Base-by-base conservation (phyloP, 2,888 invertebrate genomes). In the Acanthosepion esculentum region DNA sequence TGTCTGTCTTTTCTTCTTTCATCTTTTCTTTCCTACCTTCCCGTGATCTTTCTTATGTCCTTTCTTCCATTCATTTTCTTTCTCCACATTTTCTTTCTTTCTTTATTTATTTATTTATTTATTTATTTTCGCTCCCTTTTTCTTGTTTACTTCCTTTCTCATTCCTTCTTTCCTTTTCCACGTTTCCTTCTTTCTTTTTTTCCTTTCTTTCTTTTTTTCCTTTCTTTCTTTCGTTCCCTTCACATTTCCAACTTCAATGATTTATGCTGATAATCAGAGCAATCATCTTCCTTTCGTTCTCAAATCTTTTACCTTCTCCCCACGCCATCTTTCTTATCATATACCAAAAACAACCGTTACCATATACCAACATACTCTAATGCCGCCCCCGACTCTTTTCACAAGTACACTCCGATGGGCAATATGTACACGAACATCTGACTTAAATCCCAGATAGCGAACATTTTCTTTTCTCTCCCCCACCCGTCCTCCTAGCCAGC, bases 401-500 rank as follows among this genome's bases (percentile, higher is more conserved):
- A 78, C 78, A 78, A 78, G 78, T 78, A 78, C 78, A 33, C 78
- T 78, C 78, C 78, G 33, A 78, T 20, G n/a, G 78, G 78, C 78
- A 78, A 78, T 78, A 78, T n/a, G n/a, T n/a, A 78, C 78, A n/a
- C 78, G 15, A n/a, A 78, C 78, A 78, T 78, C 78, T 78, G 78
- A 78, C 33, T 78, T 15, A 78, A 78, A 78, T 78, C n/a, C 78
- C 78, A 78, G 78, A 78, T 78, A 78, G n/a, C n/a, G n/a, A 33
- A 78, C 15, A n/a, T 78, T 78, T 78, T 78, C 78, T 78, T 15
- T 18, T 33, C n/a, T 33, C n/a, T 33, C 2, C 15, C n/a, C 33
- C n/a, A 12, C 15, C 4, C 3, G 4, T 10, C n/a, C n/a, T 33
- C n/a, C 18, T 12, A 0, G 0, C 3, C n/a, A 78, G n/a, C 78